Percentiles rank a stretch among this genome's conserved stretches.
Conservation (phyloP, 2,888 invertebrate genomes). For the Drosophila hamatofila region DNA sequence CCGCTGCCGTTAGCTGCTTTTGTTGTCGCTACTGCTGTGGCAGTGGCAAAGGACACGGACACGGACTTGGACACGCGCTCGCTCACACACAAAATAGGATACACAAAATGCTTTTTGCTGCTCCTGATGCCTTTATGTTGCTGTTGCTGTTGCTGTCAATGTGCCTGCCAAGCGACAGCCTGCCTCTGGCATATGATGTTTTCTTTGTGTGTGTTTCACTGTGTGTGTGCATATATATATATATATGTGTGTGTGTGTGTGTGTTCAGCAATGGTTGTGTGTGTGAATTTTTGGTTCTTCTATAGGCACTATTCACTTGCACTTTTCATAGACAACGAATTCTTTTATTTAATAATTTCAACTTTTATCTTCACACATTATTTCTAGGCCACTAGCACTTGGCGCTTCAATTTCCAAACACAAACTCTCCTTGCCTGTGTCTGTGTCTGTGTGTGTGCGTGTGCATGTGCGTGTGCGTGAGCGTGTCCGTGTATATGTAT, state of each 20-base stretch:
- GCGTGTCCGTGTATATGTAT: slow-evolving; percentile 23
- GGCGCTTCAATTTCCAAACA: slow-evolving; percentile 65
- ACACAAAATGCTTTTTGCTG: slow-evolving; percentile 74
- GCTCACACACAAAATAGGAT: slow-evolving; percentile 75
- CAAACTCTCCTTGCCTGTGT: slow-evolving; percentile 27
- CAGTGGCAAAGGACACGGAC: slow-evolving; percentile 31
- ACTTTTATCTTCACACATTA: slow-evolving; percentile 34
- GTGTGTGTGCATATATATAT: slow-evolving; percentile 24
- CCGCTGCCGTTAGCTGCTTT: slow-evolving; percentile 33
- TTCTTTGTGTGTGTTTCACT: slow-evolving; percentile 51
- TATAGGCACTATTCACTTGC: slow-evolving; percentile 71
- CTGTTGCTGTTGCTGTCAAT: slow-evolving; percentile 53
- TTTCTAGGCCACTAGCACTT: slow-evolving; percentile 63
- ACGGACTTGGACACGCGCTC: slow-evolving; percentile 56
- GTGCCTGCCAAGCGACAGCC: slow-evolving; percentile 63
- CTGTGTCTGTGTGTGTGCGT: slow-evolving; percentile 24
- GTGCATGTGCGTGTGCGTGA: slow-evolving; percentile 9
- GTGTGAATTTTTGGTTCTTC: slow-evolving; percentile 49
- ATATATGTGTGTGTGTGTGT: slow-evolving; percentile 22
- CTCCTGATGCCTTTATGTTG: slow-evolving; percentile 33
- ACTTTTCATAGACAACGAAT: slow-evolving; percentile 50
- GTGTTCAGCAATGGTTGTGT: slow-evolving; percentile 13
- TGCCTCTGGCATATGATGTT: slow-evolving; percentile 80
- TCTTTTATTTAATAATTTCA: slow-evolving; percentile 31
- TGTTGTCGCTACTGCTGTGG: slow-evolving; percentile 28